A percentile compares a stretch with the other conserved stretches of the same genome.
These are phyloP conservation scores for Bubo bubo DNA, from an alignment of 2,113 vertebrate species.

Conservation along the genomic window DNA sequence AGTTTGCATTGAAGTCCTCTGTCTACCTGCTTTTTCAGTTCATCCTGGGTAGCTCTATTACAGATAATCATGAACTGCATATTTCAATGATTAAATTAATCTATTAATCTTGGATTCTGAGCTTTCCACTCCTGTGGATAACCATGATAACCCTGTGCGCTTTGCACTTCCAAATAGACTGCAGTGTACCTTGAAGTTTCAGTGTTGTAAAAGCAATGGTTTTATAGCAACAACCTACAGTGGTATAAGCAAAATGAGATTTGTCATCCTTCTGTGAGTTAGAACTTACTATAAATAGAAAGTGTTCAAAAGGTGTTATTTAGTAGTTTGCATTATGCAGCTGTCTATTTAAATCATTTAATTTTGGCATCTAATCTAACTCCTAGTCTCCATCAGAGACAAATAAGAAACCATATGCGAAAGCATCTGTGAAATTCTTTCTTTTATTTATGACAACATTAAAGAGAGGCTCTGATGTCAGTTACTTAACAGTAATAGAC, in stretches of 20 bases:
- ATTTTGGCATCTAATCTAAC: conserved; percentile 82
- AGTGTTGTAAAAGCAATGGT: not conserved
- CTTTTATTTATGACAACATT: conserved; percentile 84
- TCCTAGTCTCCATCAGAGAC: conserved; percentile 77
- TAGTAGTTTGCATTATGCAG: conserved; percentile 78
- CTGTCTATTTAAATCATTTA: conserved; percentile 84
- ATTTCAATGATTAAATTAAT: not conserved
- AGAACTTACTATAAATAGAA: conserved; percentile 73
- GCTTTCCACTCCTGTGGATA: not conserved
- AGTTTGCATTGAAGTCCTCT: not conserved
- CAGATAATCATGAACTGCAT: not conserved
- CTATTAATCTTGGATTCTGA: conserved; percentile 17
- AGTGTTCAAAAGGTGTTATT: conserved; percentile 79
- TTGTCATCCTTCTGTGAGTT: conserved; percentile 62
- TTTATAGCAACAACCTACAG: not conserved
- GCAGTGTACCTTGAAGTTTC: not conserved
- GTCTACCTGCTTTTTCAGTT: not conserved
- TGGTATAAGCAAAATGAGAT: conserved; percentile 56
- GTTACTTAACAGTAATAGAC: conserved; percentile 85
- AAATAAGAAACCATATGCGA: conserved; percentile 84
- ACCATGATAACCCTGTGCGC: not conserved
- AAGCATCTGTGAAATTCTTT: conserved; percentile 83
- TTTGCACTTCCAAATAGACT: not conserved
- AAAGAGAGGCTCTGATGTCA: conserved; percentile 81
- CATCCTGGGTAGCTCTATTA: not conserved